Conservation (phyloP, 2,888 invertebrate species). For the Caprella mutica region DNA sequence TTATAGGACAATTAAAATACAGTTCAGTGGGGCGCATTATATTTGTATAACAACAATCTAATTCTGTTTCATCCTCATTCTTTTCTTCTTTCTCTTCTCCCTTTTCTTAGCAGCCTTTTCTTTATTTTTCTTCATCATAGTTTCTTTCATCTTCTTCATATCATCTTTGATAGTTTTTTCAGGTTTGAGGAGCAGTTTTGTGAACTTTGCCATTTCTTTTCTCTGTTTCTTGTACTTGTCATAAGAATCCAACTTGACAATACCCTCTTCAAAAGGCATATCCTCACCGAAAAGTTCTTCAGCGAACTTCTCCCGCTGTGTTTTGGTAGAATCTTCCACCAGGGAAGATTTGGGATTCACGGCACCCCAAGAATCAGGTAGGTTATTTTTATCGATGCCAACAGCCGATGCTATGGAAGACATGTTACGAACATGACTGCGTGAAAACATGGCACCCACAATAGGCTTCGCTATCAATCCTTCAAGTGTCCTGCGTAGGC, state of each 20-base stretch:
- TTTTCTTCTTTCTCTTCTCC: neutral
- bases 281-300: neutral
- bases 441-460: conserved; percentile 2
- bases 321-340: neutral
- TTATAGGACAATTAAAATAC: no score
- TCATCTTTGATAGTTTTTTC: neutral
- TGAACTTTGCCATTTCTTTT: conserved; percentile 7
- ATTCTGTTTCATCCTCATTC: conserved; percentile 1
- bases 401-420: neutral
- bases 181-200: conserved; percentile 1
- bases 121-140: neutral
- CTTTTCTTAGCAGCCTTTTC: neutral
- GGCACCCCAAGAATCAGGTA: neutral
- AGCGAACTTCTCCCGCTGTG: neutral
- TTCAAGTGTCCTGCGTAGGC: neutral
- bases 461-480: neutral
- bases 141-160: neutral
- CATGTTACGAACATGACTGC: neutral
- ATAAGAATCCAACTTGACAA: neutral
- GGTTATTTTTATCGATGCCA: neutral
- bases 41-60: no score
- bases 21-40: no score
- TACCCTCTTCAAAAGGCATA: neutral
- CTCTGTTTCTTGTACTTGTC: neutral
- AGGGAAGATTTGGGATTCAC: neutral